Percentiles rank a stretch among this genome's conserved stretches.
These are phyloP conservation scores for Emydura subglobosa DNA, from an alignment of 2,113 vertebrate genomes.

Conservation along the genomic window DNA sequence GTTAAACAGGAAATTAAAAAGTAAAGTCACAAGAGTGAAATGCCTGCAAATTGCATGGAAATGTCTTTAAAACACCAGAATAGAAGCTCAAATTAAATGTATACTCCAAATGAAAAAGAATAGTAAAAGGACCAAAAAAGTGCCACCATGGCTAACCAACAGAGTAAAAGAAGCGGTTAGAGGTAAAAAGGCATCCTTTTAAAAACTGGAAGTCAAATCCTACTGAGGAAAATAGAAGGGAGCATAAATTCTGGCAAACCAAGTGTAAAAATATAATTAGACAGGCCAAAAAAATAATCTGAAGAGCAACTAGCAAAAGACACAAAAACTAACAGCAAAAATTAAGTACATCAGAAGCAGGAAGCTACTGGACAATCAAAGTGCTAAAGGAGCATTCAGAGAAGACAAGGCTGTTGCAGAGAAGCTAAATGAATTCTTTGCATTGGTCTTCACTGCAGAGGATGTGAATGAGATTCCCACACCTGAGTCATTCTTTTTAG, in stretches of 20 bases:
- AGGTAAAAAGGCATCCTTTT: background rate
- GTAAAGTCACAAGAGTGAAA: background rate
- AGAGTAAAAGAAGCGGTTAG: background rate
- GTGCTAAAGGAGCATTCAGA: too few relatives aligned
- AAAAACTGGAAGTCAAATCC: background rate
- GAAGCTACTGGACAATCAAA: too few relatives aligned
- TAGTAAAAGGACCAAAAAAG: background rate
- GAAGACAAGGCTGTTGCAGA: too few relatives aligned
- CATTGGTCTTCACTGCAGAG: too few relatives aligned
- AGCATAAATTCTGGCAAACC: background rate
- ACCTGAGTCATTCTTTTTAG: too few relatives aligned
- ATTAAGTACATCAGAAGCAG: too few relatives aligned
- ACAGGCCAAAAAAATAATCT: too few relatives aligned
- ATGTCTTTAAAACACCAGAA: background rate
- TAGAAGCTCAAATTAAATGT: background rate
- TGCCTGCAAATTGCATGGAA: background rate
- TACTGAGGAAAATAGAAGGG: background rate
- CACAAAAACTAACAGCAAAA: too few relatives aligned
- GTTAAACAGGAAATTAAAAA: background rate
- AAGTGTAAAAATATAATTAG: background rate
- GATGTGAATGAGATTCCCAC: too few relatives aligned
- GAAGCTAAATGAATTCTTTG: too few relatives aligned
- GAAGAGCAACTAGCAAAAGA: background rate
- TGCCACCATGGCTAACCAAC: background rate
- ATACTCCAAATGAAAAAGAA: background rate